Percentiles rank a stretch among this genome's conserved stretches.
Evolutionary conservation across 2,113 vertebrate species (phyloP).

Genomic region (Anarhynchus alexandrinus): DNA sequence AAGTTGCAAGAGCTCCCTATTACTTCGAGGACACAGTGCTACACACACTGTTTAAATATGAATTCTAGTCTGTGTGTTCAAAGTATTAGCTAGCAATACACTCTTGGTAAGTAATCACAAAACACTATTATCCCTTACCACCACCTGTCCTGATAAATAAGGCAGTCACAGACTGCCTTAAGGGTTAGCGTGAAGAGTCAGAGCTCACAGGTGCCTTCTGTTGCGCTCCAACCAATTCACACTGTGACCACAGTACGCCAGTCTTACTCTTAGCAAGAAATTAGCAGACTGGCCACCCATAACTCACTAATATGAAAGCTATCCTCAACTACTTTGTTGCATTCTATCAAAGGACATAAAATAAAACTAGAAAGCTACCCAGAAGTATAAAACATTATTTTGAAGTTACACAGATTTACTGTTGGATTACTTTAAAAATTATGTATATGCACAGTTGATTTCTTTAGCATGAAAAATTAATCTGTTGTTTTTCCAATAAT

Average conservation of each 20-base stretch:
- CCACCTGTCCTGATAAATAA: background rate
- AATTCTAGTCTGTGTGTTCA: background rate
- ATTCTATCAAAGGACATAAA: background rate
- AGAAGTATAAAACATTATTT: background rate
- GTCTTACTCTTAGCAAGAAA: background rate
- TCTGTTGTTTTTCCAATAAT: background rate
- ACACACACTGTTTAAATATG: background rate
- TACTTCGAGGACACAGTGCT: background rate
- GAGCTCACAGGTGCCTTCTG: background rate
- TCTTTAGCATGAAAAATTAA: background rate
- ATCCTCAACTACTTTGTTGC: background rate
- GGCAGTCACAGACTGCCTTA: background rate
- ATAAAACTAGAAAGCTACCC: background rate
- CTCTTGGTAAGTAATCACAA: background rate
- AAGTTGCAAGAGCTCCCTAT: background rate
- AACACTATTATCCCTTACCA: background rate
- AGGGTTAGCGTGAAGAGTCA: background rate
- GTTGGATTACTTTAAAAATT: background rate
- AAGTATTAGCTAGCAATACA: background rate
- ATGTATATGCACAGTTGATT: background rate
- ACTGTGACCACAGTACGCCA: background rate
- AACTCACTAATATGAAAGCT: background rate
- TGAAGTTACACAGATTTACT: background rate
- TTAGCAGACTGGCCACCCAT: background rate
- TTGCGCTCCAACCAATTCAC: accelerated